phyloP scores from a whole-genome alignment of 2,888 invertebrate species.

The Cryptocheilus praepositus region DNA sequence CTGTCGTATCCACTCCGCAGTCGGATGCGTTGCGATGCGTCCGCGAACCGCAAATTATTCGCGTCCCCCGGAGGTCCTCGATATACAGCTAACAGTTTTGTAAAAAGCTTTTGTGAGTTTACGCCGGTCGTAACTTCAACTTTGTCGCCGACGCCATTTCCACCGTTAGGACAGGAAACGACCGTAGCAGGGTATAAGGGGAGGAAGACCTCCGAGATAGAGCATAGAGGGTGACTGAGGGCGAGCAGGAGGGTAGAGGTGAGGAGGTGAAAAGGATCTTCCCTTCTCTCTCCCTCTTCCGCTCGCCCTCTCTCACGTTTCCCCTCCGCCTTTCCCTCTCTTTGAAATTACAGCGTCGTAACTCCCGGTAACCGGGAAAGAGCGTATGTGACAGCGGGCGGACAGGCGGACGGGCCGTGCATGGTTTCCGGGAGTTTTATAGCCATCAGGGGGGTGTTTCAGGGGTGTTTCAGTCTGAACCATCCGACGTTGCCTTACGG shows the following conservation, averaged over 20 bases:
- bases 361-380: constrained; percentile 70
- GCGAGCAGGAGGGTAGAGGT: constrained; percentile 42
- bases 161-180: constrained; percentile 51
- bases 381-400: constrained; percentile 67
- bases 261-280: constrained; percentile 41
- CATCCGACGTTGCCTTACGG: constrained; percentile 58
- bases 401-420: constrained; percentile 42
- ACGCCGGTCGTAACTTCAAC: constrained; percentile 66
- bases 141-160: constrained; percentile 62
- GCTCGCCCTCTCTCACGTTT: too few species aligned
- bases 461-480: constrained; percentile 55
- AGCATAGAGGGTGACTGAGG: constrained; percentile 27
- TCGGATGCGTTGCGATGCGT: constrained; percentile 38
- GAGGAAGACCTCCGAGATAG: constrained; percentile 14
- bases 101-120: constrained; percentile 73
- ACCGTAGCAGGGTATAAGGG: constrained; percentile 35
- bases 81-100: constrained; percentile 62
- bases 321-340: constrained; percentile 28
- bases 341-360: constrained; percentile 70
- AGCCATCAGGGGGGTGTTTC: constrained; percentile 59
- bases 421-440: constrained; percentile 65
- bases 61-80: constrained; percentile 30
- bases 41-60: constrained; percentile 47
- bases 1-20: neutral
- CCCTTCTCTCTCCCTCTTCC: too few species aligned